Percentiles rank a stretch among this genome's conserved stretches.
Conservation (phyloP, 1,140 invertebrate genomes). For the Hyposmocoma kahamanoa region DNA sequence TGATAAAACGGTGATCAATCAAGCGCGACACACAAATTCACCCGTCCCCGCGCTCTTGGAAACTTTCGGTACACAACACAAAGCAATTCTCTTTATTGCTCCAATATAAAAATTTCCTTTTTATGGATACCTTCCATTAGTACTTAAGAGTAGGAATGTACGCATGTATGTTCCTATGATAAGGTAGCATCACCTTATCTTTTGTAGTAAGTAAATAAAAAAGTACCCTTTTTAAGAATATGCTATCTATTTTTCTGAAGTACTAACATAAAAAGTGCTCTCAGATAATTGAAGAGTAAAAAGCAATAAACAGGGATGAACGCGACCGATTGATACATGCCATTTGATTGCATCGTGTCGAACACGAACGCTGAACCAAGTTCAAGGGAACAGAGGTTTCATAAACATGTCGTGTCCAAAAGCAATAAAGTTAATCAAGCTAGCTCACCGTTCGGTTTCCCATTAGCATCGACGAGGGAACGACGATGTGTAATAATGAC, state of each 20-base stretch:
- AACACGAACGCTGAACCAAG: not conserved
- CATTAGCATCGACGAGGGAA: no score
- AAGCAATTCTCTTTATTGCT: constrained; percentile 29
- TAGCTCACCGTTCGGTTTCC: no score
- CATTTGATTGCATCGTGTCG: not conserved
- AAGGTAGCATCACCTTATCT: no score
- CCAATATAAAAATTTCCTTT: constrained; percentile 9
- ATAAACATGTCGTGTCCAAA: constrained; percentile 27
- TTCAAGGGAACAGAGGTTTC: constrained; percentile 7
- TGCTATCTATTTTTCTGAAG: no score
- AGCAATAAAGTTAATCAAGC: constrained; percentile 22
- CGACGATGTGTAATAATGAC: no score
- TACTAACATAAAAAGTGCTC: no score
- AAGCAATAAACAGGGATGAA: not conserved
- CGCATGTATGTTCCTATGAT: no score
- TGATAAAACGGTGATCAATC: constrained; percentile 27
- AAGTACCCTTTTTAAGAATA: no score
- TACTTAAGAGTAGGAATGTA: no score
- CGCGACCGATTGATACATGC: not conserved
- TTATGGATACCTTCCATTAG: not conserved
- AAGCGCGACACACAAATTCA: constrained; percentile 22
- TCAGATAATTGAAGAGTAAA: not conserved
- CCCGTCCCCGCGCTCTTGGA: not conserved
- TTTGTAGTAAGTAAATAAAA: no score
- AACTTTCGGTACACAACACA: constrained; percentile 21